Base-by-base conservation (phyloP, 2,797 vertebrate species). In the Spinus olivaceus region DNA sequence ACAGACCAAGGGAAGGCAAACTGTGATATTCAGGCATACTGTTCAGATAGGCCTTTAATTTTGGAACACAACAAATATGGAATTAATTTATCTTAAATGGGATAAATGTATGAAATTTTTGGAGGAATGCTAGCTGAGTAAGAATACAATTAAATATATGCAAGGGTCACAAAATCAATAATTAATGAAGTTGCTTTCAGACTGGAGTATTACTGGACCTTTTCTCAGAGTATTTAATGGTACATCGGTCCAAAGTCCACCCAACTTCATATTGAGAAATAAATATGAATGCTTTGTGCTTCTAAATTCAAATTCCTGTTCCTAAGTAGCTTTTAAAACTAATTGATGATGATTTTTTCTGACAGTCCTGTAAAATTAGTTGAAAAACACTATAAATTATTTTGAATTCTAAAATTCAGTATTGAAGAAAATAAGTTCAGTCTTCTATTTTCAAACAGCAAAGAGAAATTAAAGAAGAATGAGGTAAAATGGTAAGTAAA, bases 271-370 rank as follows among this genome's bases (percentile, higher is more conserved):
- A 67, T 32, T 88, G 33, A 93, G 41, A 92, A 69, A 44, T 47
- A 81, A 72, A 88, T 90, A 79, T 49, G 10, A 92, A 86, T 72
- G 81, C 33, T 89, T 76, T n/a, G 64, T 90, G 12, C 5, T 95
- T 91, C 30, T 91, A 87, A 96, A 96, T 93, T 92, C 13, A 95
- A 90, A 93, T 87, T 71, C 22, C 50, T 83, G 4, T 67, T 90
- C 53, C 47, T 78, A 91, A 92, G 56, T 47, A 28, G n/a, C 44
- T 82, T 85, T 92, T 89, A 76, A 74, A 1, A 39, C 37, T 95
- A 91, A 91, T 60, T 92, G 56, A 96, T 77, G 81, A 50, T 77
- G 53, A 95, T 91, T 95, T 30, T 66, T 96, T 95, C 65, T 94
- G 71, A 89, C 23, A 92, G 44, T 74, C 33, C 49, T 67, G 56